Conservation (phyloP, 2,113 vertebrate genomes). For the Aythya baeri region DNA sequence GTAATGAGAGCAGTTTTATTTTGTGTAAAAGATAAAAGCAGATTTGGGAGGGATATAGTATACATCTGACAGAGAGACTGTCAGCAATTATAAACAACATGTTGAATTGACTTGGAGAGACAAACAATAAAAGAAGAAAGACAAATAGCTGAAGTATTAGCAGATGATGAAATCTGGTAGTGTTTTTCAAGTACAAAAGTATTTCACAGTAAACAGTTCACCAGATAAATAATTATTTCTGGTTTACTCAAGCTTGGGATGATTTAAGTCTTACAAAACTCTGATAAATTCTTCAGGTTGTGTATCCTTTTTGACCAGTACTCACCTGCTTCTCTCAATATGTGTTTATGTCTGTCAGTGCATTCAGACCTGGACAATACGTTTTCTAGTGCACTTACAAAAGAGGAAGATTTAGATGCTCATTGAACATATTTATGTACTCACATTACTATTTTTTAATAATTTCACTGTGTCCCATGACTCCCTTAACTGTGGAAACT, state of each 20-base stretch:
- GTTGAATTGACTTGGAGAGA: slow-evolving; percentile 12
- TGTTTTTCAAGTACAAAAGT: background rate
- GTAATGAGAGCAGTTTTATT: slow-evolving; percentile 31
- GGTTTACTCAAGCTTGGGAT: background rate
- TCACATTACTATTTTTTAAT: background rate
- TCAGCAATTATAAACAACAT: slow-evolving; percentile 25
- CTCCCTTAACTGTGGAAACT: background rate
- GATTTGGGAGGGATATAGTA: background rate
- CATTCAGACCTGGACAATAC: background rate
- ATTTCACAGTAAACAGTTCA: slow-evolving; percentile 1
- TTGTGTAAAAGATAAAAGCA: slow-evolving; percentile 28
- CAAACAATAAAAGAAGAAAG: slow-evolving; percentile 29
- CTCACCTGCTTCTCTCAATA: background rate
- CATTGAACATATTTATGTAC: background rate
- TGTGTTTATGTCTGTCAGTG: background rate
- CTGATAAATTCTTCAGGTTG: background rate
- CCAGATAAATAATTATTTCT: background rate
- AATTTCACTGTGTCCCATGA: background rate
- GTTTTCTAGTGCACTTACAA: background rate
- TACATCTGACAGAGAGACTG: slow-evolving; percentile 1
- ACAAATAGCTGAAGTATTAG: slow-evolving; percentile 33
- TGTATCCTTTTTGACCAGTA: background rate
- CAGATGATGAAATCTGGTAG: slow-evolving; percentile 14
- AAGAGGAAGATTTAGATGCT: background rate
- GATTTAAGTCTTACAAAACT: background rate